Conservation (phyloP, 2,797 vertebrate genomes). For the Pristis pectinata region DNA sequence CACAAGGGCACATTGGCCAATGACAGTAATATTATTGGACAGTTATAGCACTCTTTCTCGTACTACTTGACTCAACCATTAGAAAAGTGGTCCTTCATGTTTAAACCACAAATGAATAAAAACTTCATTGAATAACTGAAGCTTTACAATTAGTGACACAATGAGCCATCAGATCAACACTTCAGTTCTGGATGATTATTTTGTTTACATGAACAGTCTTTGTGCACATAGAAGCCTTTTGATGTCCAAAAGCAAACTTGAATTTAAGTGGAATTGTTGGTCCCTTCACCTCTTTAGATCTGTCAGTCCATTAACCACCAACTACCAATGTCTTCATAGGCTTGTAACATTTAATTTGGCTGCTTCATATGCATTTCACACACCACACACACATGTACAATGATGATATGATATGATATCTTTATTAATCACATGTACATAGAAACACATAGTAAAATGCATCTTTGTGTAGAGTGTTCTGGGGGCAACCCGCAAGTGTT, state of each 20-base stretch:
- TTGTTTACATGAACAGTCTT: not conserved
- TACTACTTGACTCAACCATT: not conserved
- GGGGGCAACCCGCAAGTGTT: too few relatives aligned
- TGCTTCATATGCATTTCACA: not conserved
- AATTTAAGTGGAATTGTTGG: not conserved
- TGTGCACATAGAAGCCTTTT: not conserved
- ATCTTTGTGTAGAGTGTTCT: too few relatives aligned
- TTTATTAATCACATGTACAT: too few relatives aligned
- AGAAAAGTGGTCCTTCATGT: not conserved
- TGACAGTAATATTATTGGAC: not conserved
- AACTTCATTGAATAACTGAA: not conserved
- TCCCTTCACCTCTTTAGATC: not conserved
- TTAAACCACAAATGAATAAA: not conserved
- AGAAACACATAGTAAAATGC: too few relatives aligned
- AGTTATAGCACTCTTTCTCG: not conserved
- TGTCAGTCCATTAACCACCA: not conserved
- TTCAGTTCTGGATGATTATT: not conserved
- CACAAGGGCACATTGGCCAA: not conserved
- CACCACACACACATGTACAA: too few relatives aligned
- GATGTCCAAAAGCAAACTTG: not conserved
- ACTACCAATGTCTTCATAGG: not conserved
- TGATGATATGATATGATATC: too few relatives aligned
- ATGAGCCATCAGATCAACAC: not conserved
- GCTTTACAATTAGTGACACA: not conserved
- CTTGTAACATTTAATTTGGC: not conserved